These are phyloP conservation scores for Calyptommatus sinebrachiatus DNA, from an alignment of 2,113 vertebrate genomes.

Conservation along the genomic window DNA sequence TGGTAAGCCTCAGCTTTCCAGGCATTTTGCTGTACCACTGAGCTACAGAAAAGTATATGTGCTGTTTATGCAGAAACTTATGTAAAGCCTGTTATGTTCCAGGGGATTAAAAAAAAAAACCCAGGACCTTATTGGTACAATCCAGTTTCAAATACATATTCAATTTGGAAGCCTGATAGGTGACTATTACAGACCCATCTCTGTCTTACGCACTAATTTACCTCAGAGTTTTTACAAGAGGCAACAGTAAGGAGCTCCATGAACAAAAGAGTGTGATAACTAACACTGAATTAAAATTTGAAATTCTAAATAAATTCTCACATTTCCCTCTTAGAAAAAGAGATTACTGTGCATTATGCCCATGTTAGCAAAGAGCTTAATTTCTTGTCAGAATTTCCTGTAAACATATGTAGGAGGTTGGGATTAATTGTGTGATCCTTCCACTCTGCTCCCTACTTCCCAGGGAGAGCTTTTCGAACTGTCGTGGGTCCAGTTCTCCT, in stretches of 20 bases:
- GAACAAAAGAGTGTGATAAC: background rate
- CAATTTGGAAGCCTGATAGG: background rate
- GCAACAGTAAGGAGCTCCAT: background rate
- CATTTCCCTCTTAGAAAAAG: conserved; percentile 16
- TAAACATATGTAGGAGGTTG: conserved; percentile 72
- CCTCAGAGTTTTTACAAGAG: background rate
- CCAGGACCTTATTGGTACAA: background rate
- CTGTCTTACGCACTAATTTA: background rate
- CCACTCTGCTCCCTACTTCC: conserved; percentile 22
- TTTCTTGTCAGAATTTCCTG: conserved; percentile 60
- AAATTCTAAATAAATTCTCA: conserved; percentile 16
- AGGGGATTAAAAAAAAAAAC: background rate
- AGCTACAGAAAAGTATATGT: too few relatives aligned
- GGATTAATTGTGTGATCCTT: conserved; percentile 68
- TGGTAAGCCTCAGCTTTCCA: background rate
- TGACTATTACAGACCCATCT: background rate
- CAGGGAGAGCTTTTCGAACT: conserved; percentile 62
- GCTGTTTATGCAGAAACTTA: too few relatives aligned
- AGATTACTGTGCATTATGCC: background rate
- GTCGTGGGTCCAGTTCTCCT: conserved; percentile 46
- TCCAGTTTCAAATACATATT: background rate
- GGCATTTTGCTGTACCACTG: too few relatives aligned
- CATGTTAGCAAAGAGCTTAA: conserved; percentile 22
- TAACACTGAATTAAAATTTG: conserved; percentile 52
- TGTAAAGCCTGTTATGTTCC: too few relatives aligned